A percentile compares a stretch with the other conserved stretches of the same genome.
Conservation (phyloP, 2,888 invertebrate species). For the Leptinotarsa juncta region DNA sequence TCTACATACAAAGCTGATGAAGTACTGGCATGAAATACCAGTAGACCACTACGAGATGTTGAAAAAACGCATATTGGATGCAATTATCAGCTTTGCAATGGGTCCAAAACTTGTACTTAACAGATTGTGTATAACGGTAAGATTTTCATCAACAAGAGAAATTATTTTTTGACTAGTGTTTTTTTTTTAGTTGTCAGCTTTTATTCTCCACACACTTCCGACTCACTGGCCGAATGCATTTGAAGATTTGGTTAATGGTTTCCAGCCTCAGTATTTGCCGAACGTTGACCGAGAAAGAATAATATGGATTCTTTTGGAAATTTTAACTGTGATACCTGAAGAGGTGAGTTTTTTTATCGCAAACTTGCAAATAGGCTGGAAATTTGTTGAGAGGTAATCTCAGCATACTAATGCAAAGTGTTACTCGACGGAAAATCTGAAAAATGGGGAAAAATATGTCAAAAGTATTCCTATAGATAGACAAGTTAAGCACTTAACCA, state of each 20-base stretch:
- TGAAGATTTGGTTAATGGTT: conserved; percentile 75
- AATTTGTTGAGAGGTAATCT: neutral
- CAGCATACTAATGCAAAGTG: too few species aligned
- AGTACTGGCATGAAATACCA: conserved; percentile 90
- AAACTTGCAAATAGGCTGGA: neutral
- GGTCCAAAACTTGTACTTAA: conserved; percentile 89
- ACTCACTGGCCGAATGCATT: conserved; percentile 75
- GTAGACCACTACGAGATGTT: conserved; percentile 81
- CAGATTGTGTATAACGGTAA: conserved; percentile 88
- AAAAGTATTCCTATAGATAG: too few species aligned
- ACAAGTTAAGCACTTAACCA: too few species aligned
- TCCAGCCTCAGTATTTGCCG: conserved; percentile 69
- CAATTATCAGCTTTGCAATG: conserved; percentile 79
- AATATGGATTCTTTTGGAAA: conserved; percentile 80
- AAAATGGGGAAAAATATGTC: too few species aligned
- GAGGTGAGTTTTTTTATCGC: conserved; percentile 72
- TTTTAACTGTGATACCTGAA: conserved; percentile 87
- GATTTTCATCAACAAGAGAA: neutral
- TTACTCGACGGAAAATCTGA: too few species aligned
- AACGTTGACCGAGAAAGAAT: conserved; percentile 72
- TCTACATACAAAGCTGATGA: conserved; percentile 87
- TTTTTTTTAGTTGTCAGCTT: conserved; percentile 80
- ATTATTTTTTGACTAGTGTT: neutral
- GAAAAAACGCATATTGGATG: conserved; percentile 81
- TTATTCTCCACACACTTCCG: conserved; percentile 77